Evolutionary conservation across 2,113 vertebrate species (phyloP), one percentile per base, ranked within the genome.

Genomic region (Acanthochromis polyacanthus): DNA sequence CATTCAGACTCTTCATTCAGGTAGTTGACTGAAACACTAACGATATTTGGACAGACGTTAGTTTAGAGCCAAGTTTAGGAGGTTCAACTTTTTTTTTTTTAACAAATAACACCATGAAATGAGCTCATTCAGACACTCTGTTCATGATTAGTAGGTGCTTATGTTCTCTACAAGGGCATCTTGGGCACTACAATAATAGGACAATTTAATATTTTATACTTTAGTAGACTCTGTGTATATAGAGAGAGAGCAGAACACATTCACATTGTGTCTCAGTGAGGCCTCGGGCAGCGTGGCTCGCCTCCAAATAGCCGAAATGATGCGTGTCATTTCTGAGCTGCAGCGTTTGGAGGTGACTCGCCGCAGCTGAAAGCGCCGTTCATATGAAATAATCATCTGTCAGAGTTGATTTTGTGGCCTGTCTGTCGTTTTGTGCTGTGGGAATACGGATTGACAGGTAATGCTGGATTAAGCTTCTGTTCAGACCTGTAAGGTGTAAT

Each of bases 301-400:
- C 52, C 68, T 79, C 40, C 56, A 60, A 46, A 75, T 3, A 75
- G 40, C 65, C 36, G 32, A 40, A 6, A 1, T 51, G 75, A 77
- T 65, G 73, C 28, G 1, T 60, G 71, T 80, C 75, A 60, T 58
- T 55, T 57, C 9, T 22, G 64, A 82, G 81, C 62, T 2, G 74
- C 63, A 12, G 78, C 71, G 53, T 71, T 77, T 75, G 40, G 59
- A 69, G 77, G 77, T 72, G 82, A 89, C 68, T 66, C 4, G 45
- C 43, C 22, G 56, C 4, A 28, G 43, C 64, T 65, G 53, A 71
- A 74, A 53, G 46, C 40, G 17, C 4, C 10, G 25, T n/a, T 55
- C 15, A 1, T 38, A 51, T 20, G 60, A 80, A 64, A 53, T 77
- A 66, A 89, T 85, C 67, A 70, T 69, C 63, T 71, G 85, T 85